Evolutionary conservation across 2,888 invertebrate genomes (phyloP).

Genomic region (Andrena trimmerana): DNA sequence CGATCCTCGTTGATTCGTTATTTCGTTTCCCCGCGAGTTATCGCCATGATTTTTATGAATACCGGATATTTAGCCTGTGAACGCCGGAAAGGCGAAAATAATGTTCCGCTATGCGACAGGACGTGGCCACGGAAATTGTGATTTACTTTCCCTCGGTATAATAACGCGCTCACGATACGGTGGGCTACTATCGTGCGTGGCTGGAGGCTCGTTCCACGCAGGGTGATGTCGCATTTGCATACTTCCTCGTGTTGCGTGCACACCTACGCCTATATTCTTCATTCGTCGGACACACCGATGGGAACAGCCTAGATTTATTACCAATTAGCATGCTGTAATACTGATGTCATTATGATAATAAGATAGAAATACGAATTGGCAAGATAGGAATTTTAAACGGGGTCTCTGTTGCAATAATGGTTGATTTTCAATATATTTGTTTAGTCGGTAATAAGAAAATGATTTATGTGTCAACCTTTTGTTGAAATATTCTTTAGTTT

Average conservation of each 20-base stretch:
- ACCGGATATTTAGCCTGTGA: constrained; percentile 66
- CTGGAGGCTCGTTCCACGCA: constrained; percentile 47
- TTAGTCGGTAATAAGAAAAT: too few relatives aligned
- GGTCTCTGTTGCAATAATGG: neutral
- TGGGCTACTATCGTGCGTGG: constrained; percentile 63
- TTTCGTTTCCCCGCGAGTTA: neutral
- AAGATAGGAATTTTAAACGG: too few relatives aligned
- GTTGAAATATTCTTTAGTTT: too few relatives aligned
- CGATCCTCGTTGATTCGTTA: neutral
- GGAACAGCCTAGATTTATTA: constrained; percentile 25
- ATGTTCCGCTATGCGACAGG: constrained; percentile 72
- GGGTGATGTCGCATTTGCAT: constrained; percentile 56
- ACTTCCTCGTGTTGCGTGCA: constrained; percentile 44
- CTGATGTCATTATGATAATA: neutral
- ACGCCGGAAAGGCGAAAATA: constrained; percentile 76
- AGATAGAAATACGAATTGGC: neutral
- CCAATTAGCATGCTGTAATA: constrained; percentile 5
- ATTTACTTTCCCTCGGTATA: constrained; percentile 82
- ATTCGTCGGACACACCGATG: neutral
- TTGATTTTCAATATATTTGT: neutral
- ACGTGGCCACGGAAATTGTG: constrained; percentile 79
- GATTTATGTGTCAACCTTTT: too few relatives aligned
- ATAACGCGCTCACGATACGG: constrained; percentile 75
- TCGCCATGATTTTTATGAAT: constrained; percentile 17
- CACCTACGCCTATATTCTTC: constrained; percentile 32